Percentiles rank a stretch among this genome's conserved stretches.
phyloP scores from a whole-genome alignment of 2,888 invertebrate genomes.

The Apoderus coryli region DNA sequence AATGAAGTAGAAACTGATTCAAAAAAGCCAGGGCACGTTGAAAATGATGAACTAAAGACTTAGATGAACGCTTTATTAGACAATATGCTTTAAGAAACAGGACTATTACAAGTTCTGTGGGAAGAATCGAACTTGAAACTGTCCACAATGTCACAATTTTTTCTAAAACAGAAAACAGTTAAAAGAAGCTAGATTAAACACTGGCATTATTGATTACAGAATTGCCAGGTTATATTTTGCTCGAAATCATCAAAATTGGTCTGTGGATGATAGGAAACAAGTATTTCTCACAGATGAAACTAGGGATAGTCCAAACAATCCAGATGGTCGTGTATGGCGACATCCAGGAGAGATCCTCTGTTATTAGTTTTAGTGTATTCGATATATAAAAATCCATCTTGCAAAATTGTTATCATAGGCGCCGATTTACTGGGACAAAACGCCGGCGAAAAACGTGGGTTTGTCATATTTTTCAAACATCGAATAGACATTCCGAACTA shows the following conservation, averaged over 20 bases:
- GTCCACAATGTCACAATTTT: constrained; percentile 5
- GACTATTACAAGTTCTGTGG: constrained; percentile 6
- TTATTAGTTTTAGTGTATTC: too few species aligned
- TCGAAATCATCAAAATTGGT: background rate
- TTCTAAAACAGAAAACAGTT: constrained; percentile 7
- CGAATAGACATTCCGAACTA: too few species aligned
- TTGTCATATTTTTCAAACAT: too few species aligned
- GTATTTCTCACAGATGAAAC: constrained; percentile 5
- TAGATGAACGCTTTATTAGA: constrained; percentile 7
- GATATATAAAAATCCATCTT: too few species aligned
- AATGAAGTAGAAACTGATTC: constrained; percentile 2
- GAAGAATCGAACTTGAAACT: constrained; percentile 4
- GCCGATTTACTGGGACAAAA: too few species aligned
- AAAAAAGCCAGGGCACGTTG: too few species aligned
- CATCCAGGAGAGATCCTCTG: constrained; percentile 5
- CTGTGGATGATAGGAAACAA: too few species aligned
- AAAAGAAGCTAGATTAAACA: too few species aligned
- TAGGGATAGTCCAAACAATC: constrained; percentile 6
- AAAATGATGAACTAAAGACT: too few species aligned
- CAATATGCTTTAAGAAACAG: constrained; percentile 6
- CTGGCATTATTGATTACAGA: too few species aligned
- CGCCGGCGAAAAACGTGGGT: too few species aligned
- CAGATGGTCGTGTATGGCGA: constrained; percentile 7
- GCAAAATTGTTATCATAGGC: too few species aligned
- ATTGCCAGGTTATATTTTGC: background rate